Conservation (phyloP, 2,113 vertebrate genomes). For the Erinaceus europaeus region DNA sequence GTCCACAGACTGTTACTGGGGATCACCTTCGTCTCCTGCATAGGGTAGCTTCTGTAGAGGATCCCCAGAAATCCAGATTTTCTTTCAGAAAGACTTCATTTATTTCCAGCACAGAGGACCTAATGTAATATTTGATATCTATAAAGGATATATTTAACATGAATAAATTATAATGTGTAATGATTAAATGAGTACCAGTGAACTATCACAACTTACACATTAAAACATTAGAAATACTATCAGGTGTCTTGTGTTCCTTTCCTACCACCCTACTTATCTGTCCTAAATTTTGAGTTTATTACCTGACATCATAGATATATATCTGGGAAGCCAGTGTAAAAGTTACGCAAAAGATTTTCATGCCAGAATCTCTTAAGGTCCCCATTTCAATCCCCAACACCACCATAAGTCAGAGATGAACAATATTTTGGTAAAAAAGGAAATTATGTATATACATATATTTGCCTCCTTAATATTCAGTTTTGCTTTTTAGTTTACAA, state of each 20-base stretch:
- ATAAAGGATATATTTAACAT: constrained; percentile 61
- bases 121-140: constrained; percentile 60
- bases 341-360: too few species aligned
- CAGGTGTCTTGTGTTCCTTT: constrained; percentile 28
- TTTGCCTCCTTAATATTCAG: constrained; percentile 6
- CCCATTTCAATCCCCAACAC: too few species aligned
- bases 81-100: constrained; percentile 62
- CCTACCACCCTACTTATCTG: neutral
- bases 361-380: too few species aligned
- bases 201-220: constrained; percentile 20
- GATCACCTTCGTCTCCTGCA: constrained; percentile 7
- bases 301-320: too few species aligned
- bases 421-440: too few species aligned
- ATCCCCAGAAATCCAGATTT: constrained; percentile 38
- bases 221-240: constrained; percentile 51
- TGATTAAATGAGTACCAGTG: constrained; percentile 44
- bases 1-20: neutral
- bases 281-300: too few species aligned
- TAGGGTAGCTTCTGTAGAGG: constrained; percentile 58
- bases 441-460: constrained; percentile 15
- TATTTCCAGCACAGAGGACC: constrained; percentile 26
- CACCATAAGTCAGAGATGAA: too few species aligned
- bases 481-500: constrained; percentile 46
- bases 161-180: constrained; percentile 64
- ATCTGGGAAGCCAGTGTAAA: too few species aligned